Conservation (phyloP, 2,888 invertebrate species). For the Caenorhabditis imperialis region DNA sequence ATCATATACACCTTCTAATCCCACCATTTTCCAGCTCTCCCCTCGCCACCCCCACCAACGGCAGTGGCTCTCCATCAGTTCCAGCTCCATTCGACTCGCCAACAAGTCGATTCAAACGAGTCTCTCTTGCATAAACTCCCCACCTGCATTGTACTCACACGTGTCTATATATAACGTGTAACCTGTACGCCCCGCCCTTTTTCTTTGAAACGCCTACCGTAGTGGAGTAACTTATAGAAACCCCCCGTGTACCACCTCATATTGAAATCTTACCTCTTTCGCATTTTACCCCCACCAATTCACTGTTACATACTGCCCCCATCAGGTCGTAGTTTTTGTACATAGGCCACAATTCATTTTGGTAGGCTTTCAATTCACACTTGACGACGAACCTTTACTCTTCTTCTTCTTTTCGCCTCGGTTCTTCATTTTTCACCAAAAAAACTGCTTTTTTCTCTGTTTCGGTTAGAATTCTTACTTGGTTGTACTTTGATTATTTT, state of each 20-base stretch:
- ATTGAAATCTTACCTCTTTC: slow-evolving; percentile 29
- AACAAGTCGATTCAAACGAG: slow-evolving; percentile 62
- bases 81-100: slow-evolving; percentile 53
- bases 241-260: slow-evolving; percentile 31
- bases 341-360: slow-evolving; percentile 43
- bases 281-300: slow-evolving; percentile 4
- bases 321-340: slow-evolving; percentile 42
- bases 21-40: slow-evolving; percentile 53
- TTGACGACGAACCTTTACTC: too few species aligned
- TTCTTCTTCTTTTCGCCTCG: too few species aligned
- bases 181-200: slow-evolving; percentile 4
- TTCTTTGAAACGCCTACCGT: slow-evolving; percentile 3
- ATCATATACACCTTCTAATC: too few species aligned
- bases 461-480: slow-evolving; percentile 43
- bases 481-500: too few species aligned
- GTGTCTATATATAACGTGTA: slow-evolving; percentile 48
- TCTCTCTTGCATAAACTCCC: slow-evolving; percentile 55
- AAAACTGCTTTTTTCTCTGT: slow-evolving; percentile 26
- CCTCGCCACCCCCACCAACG: slow-evolving; percentile 53
- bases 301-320: slow-evolving; percentile 36
- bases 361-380: slow-evolving; percentile 49
- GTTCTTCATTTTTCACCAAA: too few species aligned
- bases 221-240: slow-evolving; percentile 45
- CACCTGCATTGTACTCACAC: slow-evolving; percentile 28
- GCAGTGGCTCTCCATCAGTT: slow-evolving; percentile 53